A percentile compares a stretch with the other conserved stretches of the same genome.
phyloP scores from a whole-genome alignment of 2,113 vertebrate species.

The Pseudorectes ferrugineus region DNA sequence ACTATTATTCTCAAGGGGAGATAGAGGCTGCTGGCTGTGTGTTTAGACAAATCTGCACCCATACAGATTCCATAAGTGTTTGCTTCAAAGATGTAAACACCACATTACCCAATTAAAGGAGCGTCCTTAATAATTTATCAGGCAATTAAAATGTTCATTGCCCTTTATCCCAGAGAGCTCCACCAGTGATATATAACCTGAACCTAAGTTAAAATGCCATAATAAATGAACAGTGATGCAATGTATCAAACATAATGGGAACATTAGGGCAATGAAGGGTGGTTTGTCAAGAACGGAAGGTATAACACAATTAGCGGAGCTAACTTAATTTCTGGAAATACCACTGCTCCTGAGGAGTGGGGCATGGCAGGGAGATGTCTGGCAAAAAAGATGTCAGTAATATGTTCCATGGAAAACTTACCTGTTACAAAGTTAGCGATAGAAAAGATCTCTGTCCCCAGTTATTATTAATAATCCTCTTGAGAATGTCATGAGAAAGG shows the following conservation, averaged over 20 bases:
- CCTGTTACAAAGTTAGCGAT: not conserved
- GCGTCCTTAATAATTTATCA: slow-evolving; percentile 63
- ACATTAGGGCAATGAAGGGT: slow-evolving; percentile 35
- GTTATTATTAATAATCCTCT: slow-evolving; percentile 2
- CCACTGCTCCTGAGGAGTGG: not conserved
- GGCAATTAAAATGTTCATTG: slow-evolving; percentile 59
- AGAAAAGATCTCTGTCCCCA: not conserved
- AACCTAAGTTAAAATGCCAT: slow-evolving; percentile 32
- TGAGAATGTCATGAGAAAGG: not conserved
- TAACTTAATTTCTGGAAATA: slow-evolving; percentile 53
- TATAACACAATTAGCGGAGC: not conserved
- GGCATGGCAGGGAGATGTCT: not conserved
- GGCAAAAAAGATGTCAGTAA: not conserved
- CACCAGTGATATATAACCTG: not conserved
- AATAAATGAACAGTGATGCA: slow-evolving; percentile 33
- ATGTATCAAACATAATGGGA: slow-evolving; percentile 54
- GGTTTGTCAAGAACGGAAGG: slow-evolving; percentile 1
- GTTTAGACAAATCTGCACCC: not conserved
- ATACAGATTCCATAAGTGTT: slow-evolving; percentile 14
- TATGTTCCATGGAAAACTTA: not conserved
- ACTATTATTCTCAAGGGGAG: not conserved
- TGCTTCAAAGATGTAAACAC: slow-evolving; percentile 55
- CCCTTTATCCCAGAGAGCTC: slow-evolving; percentile 45
- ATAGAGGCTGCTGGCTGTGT: not conserved
- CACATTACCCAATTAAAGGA: slow-evolving; percentile 50